Evolutionary conservation across 2,888 invertebrate species (phyloP).

Genomic region (Rotaria magnacalcarata): DNA sequence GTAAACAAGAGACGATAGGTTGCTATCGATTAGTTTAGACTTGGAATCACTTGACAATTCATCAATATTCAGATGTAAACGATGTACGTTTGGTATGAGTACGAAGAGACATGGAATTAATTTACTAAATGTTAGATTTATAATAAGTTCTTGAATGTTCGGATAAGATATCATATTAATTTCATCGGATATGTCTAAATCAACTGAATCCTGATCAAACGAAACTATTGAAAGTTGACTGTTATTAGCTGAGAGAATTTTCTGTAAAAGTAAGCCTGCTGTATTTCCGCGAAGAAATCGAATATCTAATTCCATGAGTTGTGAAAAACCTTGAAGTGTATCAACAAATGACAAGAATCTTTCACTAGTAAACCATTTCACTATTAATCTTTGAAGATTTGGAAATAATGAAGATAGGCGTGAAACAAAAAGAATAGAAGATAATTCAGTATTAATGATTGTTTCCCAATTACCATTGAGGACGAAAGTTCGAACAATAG

Average conservation of each 20-base stretch:
- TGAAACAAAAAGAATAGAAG: neutral
- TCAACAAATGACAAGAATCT: neutral
- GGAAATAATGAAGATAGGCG: neutral
- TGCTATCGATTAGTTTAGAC: neutral
- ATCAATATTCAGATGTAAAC: neutral
- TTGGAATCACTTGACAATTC: neutral
- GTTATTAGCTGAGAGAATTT: neutral
- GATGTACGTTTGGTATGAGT: neutral
- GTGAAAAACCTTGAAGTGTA: neutral
- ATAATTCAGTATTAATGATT: neutral
- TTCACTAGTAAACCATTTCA: neutral
- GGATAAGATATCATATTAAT: neutral
- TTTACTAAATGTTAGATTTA: neutral
- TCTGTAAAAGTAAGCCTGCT: neutral
- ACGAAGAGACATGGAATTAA: neutral
- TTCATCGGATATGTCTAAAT: neutral
- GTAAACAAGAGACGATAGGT: neutral
- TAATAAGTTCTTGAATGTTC: neutral
- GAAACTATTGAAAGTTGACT: neutral
- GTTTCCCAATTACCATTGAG: slow-evolving; percentile 21
- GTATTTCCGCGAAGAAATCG: neutral
- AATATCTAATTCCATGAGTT: neutral
- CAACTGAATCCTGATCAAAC: neutral
- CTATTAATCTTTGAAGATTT: neutral
- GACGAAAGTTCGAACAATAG: neutral